Evolutionary conservation across 2,113 vertebrate genomes (phyloP), one percentile per base, ranked within the genome.

Genomic region (Salvator merianae): DNA sequence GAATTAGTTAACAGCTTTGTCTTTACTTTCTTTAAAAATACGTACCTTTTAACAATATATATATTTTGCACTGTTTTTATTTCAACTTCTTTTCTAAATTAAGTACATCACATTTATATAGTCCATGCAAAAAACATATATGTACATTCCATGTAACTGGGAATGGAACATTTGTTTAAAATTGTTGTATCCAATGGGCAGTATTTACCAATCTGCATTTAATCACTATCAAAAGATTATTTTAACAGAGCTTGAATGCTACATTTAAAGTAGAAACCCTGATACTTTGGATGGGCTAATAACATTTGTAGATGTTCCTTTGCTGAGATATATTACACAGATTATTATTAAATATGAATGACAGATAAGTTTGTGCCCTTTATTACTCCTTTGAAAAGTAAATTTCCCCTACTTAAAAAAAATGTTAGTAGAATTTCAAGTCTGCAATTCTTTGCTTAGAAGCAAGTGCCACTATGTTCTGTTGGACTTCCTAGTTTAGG

Each of bases 281-380:
- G 82, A 63, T 76, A 0, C 3, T 12, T 75, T 78, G 9, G 14
- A 30, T 84, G 72, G 12, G 66, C 73, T 36, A 9, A 0, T 10
- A 76, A 63, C 16, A 65, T 1, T 77, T 72, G n/a, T 18, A 77
- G 10, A 5, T n/a, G 1, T 87, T 84, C 74, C 43, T 87, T 85
- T 86, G 84, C 71, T 82, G 26, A 32, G 66, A 62, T 59, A 24
- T n/a, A 77, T 26, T 8, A 0, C 0, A 1, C 38, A 70, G 2
- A 43, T 83, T 62, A 7, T 18, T 70, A 2, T 34, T 68, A 85
- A 84, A 86, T 82, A 82, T 72, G 65, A 92, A 81, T 1, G 79
- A 78, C 84, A 77, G 86, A 66, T 34, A 59, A 26, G 53, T 77
- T 6, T 3, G 5, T 13, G 70, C 20, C 71, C 1, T 78, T 78